Conservation (phyloP, 2,888 invertebrate species). For the Anoplius nigerrimus region DNA sequence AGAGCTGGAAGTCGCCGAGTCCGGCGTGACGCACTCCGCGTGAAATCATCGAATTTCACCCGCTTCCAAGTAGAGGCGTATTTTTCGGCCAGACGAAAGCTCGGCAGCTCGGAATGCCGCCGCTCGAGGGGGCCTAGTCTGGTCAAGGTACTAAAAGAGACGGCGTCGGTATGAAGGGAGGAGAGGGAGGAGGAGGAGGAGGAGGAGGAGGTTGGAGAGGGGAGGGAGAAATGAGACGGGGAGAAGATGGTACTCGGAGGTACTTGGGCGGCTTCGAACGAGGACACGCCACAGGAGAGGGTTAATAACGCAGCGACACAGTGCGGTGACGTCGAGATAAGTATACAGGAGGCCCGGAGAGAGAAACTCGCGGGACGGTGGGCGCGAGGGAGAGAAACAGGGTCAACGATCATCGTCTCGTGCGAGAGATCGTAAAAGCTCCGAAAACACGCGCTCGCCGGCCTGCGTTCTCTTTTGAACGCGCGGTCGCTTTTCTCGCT, state of each 20-base stretch:
- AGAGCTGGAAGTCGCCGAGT: too few relatives aligned
- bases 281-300: slow-evolving; percentile 38
- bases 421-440: too few relatives aligned
- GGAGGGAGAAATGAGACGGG: not conserved
- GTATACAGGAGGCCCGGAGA: not conserved
- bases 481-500: too few relatives aligned
- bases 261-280: slow-evolving; percentile 43
- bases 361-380: not conserved
- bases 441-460: too few relatives aligned
- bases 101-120: too few relatives aligned
- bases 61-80: too few relatives aligned
- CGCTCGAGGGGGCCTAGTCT: too few relatives aligned
- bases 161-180: not conserved
- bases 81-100: too few relatives aligned
- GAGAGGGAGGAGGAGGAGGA: not conserved
- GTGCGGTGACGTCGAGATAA: slow-evolving; percentile 4
- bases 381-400: not conserved
- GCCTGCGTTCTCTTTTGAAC: too few relatives aligned
- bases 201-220: not conserved
- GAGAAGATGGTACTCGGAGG: slow-evolving; percentile 34
- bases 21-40: too few relatives aligned
- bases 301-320: slow-evolving; percentile 35
- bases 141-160: too few relatives aligned
- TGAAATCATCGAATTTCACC: too few relatives aligned
- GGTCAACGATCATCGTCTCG: slow-evolving; percentile 3